Evolutionary conservation across 2,888 invertebrate genomes (phyloP).

Genomic region (Argynnis bischoffii): DNA sequence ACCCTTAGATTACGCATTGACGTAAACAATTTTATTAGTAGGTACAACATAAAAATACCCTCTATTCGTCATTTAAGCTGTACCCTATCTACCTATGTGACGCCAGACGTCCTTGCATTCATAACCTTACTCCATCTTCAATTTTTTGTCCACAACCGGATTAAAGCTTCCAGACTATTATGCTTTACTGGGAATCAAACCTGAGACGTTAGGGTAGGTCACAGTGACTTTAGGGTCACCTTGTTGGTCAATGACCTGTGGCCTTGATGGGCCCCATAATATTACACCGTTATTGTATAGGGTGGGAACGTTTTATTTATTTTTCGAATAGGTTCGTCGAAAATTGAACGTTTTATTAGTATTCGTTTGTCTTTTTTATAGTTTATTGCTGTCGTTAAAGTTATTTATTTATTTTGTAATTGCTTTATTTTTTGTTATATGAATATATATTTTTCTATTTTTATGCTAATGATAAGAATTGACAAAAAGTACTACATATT

Average conservation of each 20-base stretch:
- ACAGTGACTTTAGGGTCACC: conserved; percentile 69
- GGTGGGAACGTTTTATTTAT: conserved; percentile 20
- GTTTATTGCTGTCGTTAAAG: background rate
- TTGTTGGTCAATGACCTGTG: conserved; percentile 64
- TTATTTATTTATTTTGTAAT: background rate
- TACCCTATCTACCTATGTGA: background rate
- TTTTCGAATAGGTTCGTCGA: background rate
- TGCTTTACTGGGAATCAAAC: conserved; percentile 64
- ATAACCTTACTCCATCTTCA: conserved; percentile 44
- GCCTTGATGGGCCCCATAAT: conserved; percentile 41
- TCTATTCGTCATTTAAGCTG: background rate
- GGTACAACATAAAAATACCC: background rate
- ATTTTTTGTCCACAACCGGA: conserved; percentile 46
- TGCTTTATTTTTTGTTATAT: too few species aligned
- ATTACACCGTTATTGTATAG: conserved; percentile 40
- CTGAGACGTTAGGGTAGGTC: conserved; percentile 68
- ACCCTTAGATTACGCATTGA: too few species aligned
- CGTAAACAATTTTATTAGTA: background rate
- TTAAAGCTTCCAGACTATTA: conserved; percentile 54
- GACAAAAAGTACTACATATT: too few species aligned
- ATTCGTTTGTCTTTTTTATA: background rate
- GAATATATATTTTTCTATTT: too few species aligned
- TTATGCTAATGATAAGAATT: too few species aligned
- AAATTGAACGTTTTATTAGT: background rate
- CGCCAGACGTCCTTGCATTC: conserved; percentile 39